Percentiles rank a stretch among this genome's conserved stretches.
Conservation (phyloP, 2,888 invertebrate species). For the Teleogryllus oceanicus region DNA sequence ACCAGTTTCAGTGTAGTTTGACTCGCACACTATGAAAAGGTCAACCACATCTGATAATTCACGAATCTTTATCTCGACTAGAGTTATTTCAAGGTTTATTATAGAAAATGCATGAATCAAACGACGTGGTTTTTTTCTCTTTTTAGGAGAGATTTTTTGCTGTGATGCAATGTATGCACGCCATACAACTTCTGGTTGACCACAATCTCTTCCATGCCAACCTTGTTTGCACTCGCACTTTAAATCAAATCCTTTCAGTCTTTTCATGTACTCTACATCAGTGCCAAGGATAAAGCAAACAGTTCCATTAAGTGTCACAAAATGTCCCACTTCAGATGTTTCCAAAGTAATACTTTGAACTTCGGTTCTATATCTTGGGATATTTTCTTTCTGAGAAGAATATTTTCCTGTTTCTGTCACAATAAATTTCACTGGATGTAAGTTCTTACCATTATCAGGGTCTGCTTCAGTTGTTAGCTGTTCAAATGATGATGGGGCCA, state of each 20-base stretch:
- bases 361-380: conserved; percentile 27
- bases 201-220: conserved; percentile 64
- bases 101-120: conserved; percentile 57
- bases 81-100: conserved; percentile 54
- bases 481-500: conserved; percentile 33
- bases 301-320: conserved; percentile 37
- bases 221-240: conserved; percentile 56
- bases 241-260: conserved; percentile 35
- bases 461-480: conserved; percentile 34
- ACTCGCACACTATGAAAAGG: conserved; percentile 57
- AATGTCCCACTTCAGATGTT: conserved; percentile 24
- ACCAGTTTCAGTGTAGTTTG: conserved; percentile 44
- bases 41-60: conserved; percentile 61
- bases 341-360: conserved; percentile 24
- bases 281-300: conserved; percentile 45
- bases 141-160: conserved; percentile 49
- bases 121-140: conserved; percentile 51
- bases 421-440: conserved; percentile 35
- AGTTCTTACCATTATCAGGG: conserved; percentile 25
- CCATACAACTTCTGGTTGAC: conserved; percentile 65
- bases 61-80: conserved; percentile 59
- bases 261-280: conserved; percentile 46
- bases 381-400: conserved; percentile 18
- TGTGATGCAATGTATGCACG: conserved; percentile 59
- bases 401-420: conserved; percentile 23